Conservation (phyloP, 2,888 invertebrate genomes). For the Nudaria mundana region DNA sequence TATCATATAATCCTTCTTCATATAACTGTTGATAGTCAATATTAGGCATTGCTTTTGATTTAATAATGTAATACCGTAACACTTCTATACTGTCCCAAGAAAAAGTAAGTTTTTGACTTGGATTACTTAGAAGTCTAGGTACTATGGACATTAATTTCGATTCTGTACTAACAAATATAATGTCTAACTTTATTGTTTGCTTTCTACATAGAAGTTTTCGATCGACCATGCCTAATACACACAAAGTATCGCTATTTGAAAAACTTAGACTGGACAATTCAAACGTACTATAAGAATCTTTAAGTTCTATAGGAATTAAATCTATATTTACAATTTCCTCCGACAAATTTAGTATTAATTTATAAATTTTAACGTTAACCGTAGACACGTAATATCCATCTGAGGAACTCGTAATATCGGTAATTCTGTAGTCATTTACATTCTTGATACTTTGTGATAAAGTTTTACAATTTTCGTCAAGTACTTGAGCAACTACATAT, state of each 20-base stretch:
- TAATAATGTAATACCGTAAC: constrained; percentile 52
- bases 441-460: constrained; percentile 47
- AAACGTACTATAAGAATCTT: constrained; percentile 39
- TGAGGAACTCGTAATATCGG: constrained; percentile 37
- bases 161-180: constrained; percentile 43
- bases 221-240: constrained; percentile 44
- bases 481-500: constrained; percentile 51
- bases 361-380: constrained; percentile 51
- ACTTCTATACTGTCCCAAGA: constrained; percentile 62
- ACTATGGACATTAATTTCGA: constrained; percentile 35
- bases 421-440: constrained; percentile 60
- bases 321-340: constrained; percentile 31
- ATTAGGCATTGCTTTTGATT: constrained; percentile 47
- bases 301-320: constrained; percentile 36
- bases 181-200: constrained; percentile 41
- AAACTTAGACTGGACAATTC: constrained; percentile 48
- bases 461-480: constrained; percentile 43
- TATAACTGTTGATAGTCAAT: constrained; percentile 45
- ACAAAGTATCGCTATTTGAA: constrained; percentile 48
- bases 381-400: constrained; percentile 46
- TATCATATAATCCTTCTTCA: constrained; percentile 37
- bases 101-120: constrained; percentile 44
- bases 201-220: constrained; percentile 51
- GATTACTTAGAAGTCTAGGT: constrained; percentile 46
- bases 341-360: constrained; percentile 34